Evolutionary conservation across 1,140 invertebrate species (phyloP).

Genomic region (Arion vulgaris): DNA sequence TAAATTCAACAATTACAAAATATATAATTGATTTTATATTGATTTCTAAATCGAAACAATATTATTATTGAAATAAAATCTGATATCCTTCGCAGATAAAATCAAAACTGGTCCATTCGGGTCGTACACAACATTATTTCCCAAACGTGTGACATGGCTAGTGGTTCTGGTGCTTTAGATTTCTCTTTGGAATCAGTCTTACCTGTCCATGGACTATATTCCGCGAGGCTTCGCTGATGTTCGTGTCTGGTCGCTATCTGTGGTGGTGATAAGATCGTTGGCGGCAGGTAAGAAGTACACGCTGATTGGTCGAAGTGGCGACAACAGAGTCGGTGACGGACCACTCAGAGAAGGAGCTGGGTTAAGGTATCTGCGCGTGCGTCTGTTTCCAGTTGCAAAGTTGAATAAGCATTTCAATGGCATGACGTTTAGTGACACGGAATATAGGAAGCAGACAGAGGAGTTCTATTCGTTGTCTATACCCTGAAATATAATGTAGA

Average conservation of each 20-base stretch:
- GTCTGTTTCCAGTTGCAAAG: background rate
- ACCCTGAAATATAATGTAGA: too few relatives aligned
- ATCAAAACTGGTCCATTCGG: background rate
- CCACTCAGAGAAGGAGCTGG: background rate
- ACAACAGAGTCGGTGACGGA: constrained; percentile 2
- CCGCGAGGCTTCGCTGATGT: background rate
- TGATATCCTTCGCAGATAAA: background rate
- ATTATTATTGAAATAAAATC: too few relatives aligned
- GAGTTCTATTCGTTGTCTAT: too few relatives aligned
- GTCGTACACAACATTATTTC: background rate
- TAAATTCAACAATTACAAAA: too few relatives aligned
- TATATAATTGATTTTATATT: too few relatives aligned
- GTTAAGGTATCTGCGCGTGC: background rate
- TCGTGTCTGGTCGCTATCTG: background rate
- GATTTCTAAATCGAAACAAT: too few relatives aligned
- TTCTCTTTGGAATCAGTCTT: background rate
- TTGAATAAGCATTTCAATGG: too few relatives aligned
- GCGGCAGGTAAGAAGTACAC: background rate
- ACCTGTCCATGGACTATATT: background rate
- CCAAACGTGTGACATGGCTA: background rate
- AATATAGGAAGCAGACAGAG: too few relatives aligned
- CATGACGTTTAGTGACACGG: too few relatives aligned
- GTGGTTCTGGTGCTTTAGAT: background rate
- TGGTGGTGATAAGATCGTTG: background rate
- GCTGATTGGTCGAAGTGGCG: background rate